phyloP scores from a whole-genome alignment of 2,888 invertebrate species.

The Polyploca ridens region DNA sequence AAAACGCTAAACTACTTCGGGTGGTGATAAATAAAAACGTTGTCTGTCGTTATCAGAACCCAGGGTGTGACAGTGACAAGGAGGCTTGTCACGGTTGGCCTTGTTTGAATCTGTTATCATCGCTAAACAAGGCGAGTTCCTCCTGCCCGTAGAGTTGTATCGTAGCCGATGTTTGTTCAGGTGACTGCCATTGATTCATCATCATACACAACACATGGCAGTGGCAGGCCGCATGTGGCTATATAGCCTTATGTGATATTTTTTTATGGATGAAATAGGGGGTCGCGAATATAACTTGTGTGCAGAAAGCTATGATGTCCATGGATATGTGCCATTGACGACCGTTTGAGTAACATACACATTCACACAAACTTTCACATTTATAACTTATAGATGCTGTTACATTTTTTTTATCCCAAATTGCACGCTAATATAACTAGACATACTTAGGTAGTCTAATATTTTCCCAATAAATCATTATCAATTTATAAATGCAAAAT shows the following conservation, averaged over 20 bases:
- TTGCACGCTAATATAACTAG: no score
- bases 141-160: neutral
- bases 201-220: neutral
- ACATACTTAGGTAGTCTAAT: no score
- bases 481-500: neutral
- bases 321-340: no score
- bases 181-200: slow-evolving; percentile 1
- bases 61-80: neutral
- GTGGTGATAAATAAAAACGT: neutral
- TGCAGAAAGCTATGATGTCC: no score
- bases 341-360: no score
- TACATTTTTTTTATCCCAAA: no score
- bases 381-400: no score
- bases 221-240: neutral
- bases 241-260: no score
- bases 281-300: no score
- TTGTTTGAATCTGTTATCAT: neutral
- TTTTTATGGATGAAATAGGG: neutral
- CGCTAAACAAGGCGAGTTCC: neutral
- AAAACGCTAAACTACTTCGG: no score
- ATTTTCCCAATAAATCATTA: neutral
- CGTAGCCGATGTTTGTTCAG: neutral
- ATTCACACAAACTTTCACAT: no score
- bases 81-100: neutral
- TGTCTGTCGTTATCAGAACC: neutral